Base-by-base conservation (phyloP, 2,888 invertebrate species). In the Drosophila maculinotata region DNA sequence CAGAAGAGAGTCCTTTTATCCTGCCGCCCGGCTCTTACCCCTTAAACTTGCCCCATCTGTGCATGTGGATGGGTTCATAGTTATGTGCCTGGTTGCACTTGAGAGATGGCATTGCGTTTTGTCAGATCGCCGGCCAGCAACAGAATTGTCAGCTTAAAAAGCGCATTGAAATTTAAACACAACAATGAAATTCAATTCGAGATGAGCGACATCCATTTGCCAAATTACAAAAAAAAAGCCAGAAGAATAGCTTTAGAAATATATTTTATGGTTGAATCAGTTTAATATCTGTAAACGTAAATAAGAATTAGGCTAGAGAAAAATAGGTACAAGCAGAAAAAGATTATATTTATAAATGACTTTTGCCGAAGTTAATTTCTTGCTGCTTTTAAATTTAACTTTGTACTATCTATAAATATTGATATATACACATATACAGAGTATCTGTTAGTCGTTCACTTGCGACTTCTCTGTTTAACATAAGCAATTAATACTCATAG, bases 71-170 rank as follows among this genome's bases (percentile, higher is more conserved):
- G 12, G 12, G 14, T 56, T 26, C 57, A 23, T 67, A 63, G 63
- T 64, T 45, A 45, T 53, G 64, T 38, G 44, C 66, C 44, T 47
- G 56, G 41, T 26, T 51, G 56, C 67, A 69, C 59, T 59, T 60
- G 41, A 51, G 39, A 41, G 47, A 35, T 60, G 35, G 23, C 45
- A 23, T 30, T 52, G 49, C 25, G 41, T 62, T 57, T 52, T 66
- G 35, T 54, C 71, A 56, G 49, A 20, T 30, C 35, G 63, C n/a
- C n/a, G n/a, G n/a, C n/a, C n/a, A n/a, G n/a, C n/a, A n/a, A n/a
- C n/a, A n/a, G n/a, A 41, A 47, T 66, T 56, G 67, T 56, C 47
- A 47, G 52, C 44, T 67, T 62, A 44, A 62, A 62, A 60, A 44
- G 69, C 53, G 44, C 54, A 63, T 45, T 49, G 48, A 39, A 70